Evolutionary conservation across 2,888 invertebrate genomes (phyloP), one percentile per base, ranked within the genome.

Genomic region (Phyllotreta cruciferae): DNA sequence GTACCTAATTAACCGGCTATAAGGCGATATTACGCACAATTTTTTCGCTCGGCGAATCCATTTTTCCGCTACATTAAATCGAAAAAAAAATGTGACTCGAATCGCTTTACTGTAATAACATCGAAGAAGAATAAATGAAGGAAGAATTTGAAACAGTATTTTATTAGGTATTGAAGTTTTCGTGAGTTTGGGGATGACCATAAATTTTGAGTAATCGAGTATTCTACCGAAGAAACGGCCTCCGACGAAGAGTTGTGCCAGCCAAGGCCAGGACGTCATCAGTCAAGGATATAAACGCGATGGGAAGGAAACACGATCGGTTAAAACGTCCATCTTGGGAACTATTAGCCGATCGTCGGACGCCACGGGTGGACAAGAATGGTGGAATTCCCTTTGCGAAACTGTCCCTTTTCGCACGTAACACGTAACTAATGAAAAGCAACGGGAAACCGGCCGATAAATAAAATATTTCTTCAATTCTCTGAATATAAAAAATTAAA

Each of bases 251-350:
- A 53, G 14, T 7, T 53, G 38, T 2, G 14, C 36, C 7, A 11
- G 37, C 24, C 38, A 41, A 13, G 53, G 39, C 24, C 14, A 39
- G 13, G 38, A 54, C 38, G 34, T 10, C 56, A 53, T 44, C 41
- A 14, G 36, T 49, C 49, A 37, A 37, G 49, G 39, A 41, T 54
- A 39, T 49, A 47, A 55, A 58, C 55, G 62, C 53, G 58, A 50
- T 56, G 56, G 42, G 49, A 47, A 60, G 66, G 56, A 64, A 61
- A 66, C 62, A 56, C 58, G 58, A 66, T 64, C 58, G 60, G 10
- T 14, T 10, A 24, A 36, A 62, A 66, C 66, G 63, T 66, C 63
- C 57, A 58, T 56, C 66, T 13, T 56, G 66, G 66, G 66, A 66
- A 53, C 54, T 49, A 58, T 66, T 66, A 60, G 52, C 41, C 44